A percentile compares a stretch with the other conserved stretches of the same genome.
These are phyloP conservation scores for Eulithis prunata DNA, from an alignment of 2,888 invertebrate species.

Conservation along the genomic window DNA sequence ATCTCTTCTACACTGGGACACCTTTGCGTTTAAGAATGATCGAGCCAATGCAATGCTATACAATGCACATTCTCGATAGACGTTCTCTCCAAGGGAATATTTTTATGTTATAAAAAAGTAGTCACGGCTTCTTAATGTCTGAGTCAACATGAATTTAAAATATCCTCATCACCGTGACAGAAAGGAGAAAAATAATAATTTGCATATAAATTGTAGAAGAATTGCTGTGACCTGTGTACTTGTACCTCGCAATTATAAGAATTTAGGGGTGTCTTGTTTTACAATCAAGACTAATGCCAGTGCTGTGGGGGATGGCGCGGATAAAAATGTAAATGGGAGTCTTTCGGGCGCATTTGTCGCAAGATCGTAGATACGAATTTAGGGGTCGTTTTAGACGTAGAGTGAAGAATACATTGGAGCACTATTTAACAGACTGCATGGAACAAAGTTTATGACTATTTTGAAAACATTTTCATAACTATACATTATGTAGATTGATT, in stretches of 20 bases:
- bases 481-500: too few species aligned
- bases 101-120: too few species aligned
- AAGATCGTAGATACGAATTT: slow-evolving; percentile 50
- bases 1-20: background rate
- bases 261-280: slow-evolving; percentile 60
- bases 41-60: too few species aligned
- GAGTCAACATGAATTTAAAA: slow-evolving; percentile 8
- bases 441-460: too few species aligned
- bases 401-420: too few species aligned
- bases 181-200: slow-evolving; percentile 49
- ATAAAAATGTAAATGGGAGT: slow-evolving; percentile 64
- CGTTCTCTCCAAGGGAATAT: too few species aligned
- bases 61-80: too few species aligned
- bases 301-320: slow-evolving; percentile 36
- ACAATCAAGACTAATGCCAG: slow-evolving; percentile 62
- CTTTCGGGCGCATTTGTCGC: slow-evolving; percentile 56
- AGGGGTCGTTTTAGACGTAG: slow-evolving; percentile 11
- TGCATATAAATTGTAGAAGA: slow-evolving; percentile 76
- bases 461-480: too few species aligned
- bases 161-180: slow-evolving; percentile 32
- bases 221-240: slow-evolving; percentile 57
- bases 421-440: too few species aligned
- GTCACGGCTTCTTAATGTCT: too few species aligned
- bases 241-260: slow-evolving; percentile 65
- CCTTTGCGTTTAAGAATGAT: too few species aligned